Evolutionary conservation across 1,140 invertebrate genomes (phyloP), one percentile per base, ranked within the genome.

Genomic region (Dermatophagoides farinae): DNA sequence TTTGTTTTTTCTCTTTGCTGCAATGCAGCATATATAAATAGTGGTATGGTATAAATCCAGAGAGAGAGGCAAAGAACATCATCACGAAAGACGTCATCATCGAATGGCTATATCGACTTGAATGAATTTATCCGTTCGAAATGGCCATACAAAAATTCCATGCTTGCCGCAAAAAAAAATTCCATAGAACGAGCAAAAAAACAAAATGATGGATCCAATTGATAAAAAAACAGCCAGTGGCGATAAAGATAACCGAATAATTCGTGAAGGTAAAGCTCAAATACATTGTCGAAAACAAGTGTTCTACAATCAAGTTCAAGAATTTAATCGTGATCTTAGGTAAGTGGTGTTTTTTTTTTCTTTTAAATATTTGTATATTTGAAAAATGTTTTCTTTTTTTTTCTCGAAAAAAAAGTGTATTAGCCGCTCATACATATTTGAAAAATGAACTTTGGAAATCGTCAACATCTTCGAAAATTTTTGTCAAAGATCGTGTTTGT

Each of bases 301-400:
- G 0, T 97, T 97, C 73, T 97, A 96, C 68, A 97, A 97, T 75
- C 89, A 88, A 2, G 91, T 95, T 18, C 92, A 97, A 73, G 87
- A 96, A 73, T 96, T 97, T 67, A 97, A 97, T 70, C 76, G 92
- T 67, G 92, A 97, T 75, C 72, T 97, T n/a, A 92, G 83, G 76
- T 83, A 77, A n/a, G n/a, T n/a, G 61, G 68, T 67, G 52, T 65
- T 70, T 39, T 20, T n/a, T 57, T 14, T 46, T 41, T 14, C 12
- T 5, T 16, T 63, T 25, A 11, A 53, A 47, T 55, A 22, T 6
- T 22, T 40, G 37, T 38, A 1, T 58, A 44, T 20, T 20, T 41
- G 47, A 5, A 20, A 61, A 44, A 41, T 14, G 16, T 37, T 60
- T n/a, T 39, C n/a, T 18, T 18, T 55, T 57, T 31, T 31, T 31